These are phyloP conservation scores for Sebastes steindachneri DNA, from an alignment of 2,797 vertebrate genomes.

Conservation along the genomic window DNA sequence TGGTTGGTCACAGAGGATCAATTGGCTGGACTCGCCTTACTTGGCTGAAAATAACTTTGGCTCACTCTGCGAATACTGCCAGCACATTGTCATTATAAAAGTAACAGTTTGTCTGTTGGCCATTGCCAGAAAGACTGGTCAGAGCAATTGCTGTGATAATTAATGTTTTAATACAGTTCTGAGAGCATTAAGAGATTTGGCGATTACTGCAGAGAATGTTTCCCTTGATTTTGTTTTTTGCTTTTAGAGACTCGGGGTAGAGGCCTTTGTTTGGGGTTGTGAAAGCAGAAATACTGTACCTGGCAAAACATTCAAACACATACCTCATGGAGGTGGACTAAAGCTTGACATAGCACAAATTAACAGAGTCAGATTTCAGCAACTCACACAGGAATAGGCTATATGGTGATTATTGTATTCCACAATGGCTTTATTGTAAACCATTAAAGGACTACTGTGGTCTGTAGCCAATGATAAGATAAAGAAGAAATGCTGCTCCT, in stretches of 20 bases:
- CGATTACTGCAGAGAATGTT: background rate
- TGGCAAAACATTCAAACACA: background rate
- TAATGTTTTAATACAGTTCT: background rate
- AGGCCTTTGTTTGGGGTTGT: background rate
- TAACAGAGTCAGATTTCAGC: background rate
- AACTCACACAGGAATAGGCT: background rate
- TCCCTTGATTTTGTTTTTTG: background rate
- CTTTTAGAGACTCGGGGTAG: background rate
- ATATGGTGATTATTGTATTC: background rate
- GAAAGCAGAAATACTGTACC: background rate
- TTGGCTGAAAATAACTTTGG: slow-evolving; percentile 5
- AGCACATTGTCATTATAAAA: slow-evolving; percentile 1
- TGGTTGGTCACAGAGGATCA: background rate
- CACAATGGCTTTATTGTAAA: background rate
- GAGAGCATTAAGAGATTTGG: background rate
- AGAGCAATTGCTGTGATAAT: slow-evolving; percentile 3
- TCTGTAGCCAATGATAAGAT: background rate
- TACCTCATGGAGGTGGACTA: background rate
- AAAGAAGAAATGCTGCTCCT: background rate
- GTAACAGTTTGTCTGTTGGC: background rate
- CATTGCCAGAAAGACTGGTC: background rate
- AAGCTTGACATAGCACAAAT: background rate
- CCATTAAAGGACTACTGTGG: background rate
- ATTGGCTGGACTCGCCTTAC: background rate
- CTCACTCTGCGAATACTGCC: background rate